A percentile compares a stretch with the other conserved stretches of the same genome.
Conservation (phyloP, 2,888 invertebrate genomes). For the Eilema sororculum region DNA sequence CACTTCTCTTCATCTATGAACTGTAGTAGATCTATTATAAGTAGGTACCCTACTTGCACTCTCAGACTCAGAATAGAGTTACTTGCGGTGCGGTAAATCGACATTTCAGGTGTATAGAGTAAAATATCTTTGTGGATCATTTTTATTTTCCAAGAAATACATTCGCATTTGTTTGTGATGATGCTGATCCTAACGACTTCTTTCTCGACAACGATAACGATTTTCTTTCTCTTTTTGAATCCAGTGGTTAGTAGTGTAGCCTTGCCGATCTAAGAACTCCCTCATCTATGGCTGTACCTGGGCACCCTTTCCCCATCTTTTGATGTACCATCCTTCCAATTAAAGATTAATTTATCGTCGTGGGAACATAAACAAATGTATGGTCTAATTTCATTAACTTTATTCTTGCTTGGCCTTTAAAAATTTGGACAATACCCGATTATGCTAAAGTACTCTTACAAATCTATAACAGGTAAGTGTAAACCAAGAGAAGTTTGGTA, state of each 20-base stretch:
- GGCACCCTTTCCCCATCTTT: neutral
- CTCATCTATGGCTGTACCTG: neutral
- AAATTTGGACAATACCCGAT: neutral
- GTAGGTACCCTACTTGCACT: too few species aligned
- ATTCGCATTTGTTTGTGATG: neutral
- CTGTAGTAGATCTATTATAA: too few species aligned
- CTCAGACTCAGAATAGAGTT: too few species aligned
- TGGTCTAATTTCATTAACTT: constrained; percentile 18
- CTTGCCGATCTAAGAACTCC: neutral
- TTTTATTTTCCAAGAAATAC: neutral
- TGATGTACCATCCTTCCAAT: constrained; percentile 18
- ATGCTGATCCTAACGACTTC: too few species aligned
- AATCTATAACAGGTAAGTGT: too few species aligned
- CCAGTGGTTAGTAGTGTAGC: neutral
- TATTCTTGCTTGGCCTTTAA: neutral
- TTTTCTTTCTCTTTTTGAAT: too few species aligned
- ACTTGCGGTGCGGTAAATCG: too few species aligned
- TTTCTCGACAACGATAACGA: too few species aligned
- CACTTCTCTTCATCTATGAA: too few species aligned
- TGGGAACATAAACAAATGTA: constrained; percentile 33
- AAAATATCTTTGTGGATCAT: neutral
- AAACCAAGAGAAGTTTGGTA: too few species aligned
- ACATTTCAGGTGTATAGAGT: too few species aligned
- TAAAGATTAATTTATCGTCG: constrained; percentile 33
- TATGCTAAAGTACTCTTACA: neutral